Percentiles rank a stretch among this genome's conserved stretches.
These are phyloP conservation scores for Hymenopus coronatus DNA, from an alignment of 2,888 invertebrate species.

Conservation along the genomic window DNA sequence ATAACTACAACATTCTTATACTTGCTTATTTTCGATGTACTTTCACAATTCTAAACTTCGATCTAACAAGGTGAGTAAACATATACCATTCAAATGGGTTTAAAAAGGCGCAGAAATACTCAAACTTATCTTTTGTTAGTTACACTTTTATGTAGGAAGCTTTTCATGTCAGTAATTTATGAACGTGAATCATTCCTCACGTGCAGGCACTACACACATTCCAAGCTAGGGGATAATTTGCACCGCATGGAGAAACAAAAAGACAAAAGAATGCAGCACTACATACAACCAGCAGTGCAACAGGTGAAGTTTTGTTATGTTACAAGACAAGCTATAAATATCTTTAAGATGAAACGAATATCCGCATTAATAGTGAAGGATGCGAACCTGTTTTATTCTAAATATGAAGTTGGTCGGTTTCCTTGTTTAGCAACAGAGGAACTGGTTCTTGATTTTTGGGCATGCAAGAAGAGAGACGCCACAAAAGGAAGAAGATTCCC, in stretches of 20 bases:
- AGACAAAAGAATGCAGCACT: not conserved
- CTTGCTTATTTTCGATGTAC: too few relatives aligned
- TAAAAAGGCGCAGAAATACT: too few relatives aligned
- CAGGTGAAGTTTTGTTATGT: not conserved
- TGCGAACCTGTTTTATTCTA: not conserved
- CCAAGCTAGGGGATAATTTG: not conserved
- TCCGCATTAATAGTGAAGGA: not conserved
- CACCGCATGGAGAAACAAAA: not conserved
- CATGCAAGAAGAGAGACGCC: not conserved
- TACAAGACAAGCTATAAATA: not conserved
- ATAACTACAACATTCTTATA: too few relatives aligned
- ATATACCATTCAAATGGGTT: too few relatives aligned
- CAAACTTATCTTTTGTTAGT: too few relatives aligned
- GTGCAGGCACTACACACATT: not conserved
- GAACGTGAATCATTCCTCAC: too few relatives aligned
- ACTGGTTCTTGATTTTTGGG: constrained; percentile 10
- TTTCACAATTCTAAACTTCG: too few relatives aligned
- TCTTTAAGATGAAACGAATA: not conserved
- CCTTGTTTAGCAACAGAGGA: not conserved
- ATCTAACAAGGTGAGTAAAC: too few relatives aligned
- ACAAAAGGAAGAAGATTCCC: not conserved
- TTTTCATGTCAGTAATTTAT: too few relatives aligned
- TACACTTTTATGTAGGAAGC: too few relatives aligned
- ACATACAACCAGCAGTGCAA: not conserved
- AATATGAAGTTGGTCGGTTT: not conserved